These are phyloP conservation scores for Poecilia velifera DNA, from an alignment of 2,797 vertebrate genomes.

Conservation along the genomic window DNA sequence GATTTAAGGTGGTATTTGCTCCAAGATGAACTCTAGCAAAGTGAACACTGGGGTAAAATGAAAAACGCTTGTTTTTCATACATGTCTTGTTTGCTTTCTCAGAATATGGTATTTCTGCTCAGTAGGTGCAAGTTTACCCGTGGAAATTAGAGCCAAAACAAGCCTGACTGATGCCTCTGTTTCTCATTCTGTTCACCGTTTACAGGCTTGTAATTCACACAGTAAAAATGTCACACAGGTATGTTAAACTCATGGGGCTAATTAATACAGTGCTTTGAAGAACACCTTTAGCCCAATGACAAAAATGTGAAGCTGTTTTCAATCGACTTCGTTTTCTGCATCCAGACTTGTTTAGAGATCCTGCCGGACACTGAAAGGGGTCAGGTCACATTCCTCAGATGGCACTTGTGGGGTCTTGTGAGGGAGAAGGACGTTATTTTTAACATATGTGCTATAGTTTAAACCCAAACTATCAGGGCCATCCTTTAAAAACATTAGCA, in stretches of 20 bases:
- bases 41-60: constrained; percentile 22
- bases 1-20: constrained; percentile 8
- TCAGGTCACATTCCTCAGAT: constrained; percentile 80
- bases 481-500: constrained; percentile 11
- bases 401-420: constrained; percentile 49
- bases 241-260: constrained; percentile 54
- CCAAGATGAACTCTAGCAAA: constrained; percentile 17
- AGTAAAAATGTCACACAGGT: constrained; percentile 65
- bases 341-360: constrained; percentile 66
- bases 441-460: constrained; percentile 63
- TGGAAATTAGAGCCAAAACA: constrained; percentile 27
- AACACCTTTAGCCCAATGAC: constrained; percentile 43
- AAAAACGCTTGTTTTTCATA: constrained; percentile 16
- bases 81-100: background rate
- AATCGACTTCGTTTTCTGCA: constrained; percentile 52
- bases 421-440: constrained; percentile 62
- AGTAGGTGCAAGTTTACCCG: constrained; percentile 28
- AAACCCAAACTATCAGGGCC: constrained; percentile 2
- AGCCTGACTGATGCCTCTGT: constrained; percentile 38
- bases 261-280: constrained; percentile 72
- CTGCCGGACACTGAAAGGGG: constrained; percentile 53
- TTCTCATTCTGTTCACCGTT: constrained; percentile 50
- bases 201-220: constrained; percentile 71
- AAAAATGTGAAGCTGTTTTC: constrained; percentile 62
- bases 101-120: constrained; percentile 18